phyloP scores from a whole-genome alignment of 2,888 invertebrate species.

The Palloptera scutellata region DNA sequence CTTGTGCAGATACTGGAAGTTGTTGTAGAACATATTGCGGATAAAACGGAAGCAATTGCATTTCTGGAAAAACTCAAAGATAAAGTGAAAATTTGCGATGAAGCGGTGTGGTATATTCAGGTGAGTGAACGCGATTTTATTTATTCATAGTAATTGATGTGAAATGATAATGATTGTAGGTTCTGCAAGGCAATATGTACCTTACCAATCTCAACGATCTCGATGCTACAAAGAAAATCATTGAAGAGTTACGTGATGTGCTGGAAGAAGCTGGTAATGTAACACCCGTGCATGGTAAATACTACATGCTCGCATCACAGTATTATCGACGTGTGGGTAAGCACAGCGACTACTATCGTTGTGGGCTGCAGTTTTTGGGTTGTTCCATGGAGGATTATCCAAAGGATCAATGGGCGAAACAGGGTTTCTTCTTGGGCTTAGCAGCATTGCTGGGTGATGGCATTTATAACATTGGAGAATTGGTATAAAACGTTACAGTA shows the following conservation, averaged over 20 bases:
- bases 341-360: constrained; percentile 94
- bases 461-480: constrained; percentile 96
- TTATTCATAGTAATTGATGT: constrained; percentile 67
- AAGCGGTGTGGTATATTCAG: constrained; percentile 76
- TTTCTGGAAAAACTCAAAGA: constrained; percentile 89
- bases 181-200: constrained; percentile 83
- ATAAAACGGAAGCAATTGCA: constrained; percentile 83
- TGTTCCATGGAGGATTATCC: constrained; percentile 76
- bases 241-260: constrained; percentile 84
- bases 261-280: constrained; percentile 92
- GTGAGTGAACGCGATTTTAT: constrained; percentile 30
- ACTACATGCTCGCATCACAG: constrained; percentile 91
- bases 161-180: constrained; percentile 84
- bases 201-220: constrained; percentile 80
- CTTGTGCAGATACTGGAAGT: constrained; percentile 86
- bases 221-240: constrained; percentile 81
- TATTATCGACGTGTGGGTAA: constrained; percentile 85
- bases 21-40: constrained; percentile 78
- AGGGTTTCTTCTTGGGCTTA: constrained; percentile 87
- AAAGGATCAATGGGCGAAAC: constrained; percentile 53
- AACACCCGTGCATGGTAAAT: constrained; percentile 91
- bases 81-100: constrained; percentile 79
- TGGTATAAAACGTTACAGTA: constrained; percentile 68
- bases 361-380: constrained; percentile 85
- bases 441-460: constrained; percentile 94